Percentiles rank a stretch among this genome's conserved stretches.
Conservation (phyloP, 2,888 invertebrate genomes). For the Eupithecia pulchellata region DNA sequence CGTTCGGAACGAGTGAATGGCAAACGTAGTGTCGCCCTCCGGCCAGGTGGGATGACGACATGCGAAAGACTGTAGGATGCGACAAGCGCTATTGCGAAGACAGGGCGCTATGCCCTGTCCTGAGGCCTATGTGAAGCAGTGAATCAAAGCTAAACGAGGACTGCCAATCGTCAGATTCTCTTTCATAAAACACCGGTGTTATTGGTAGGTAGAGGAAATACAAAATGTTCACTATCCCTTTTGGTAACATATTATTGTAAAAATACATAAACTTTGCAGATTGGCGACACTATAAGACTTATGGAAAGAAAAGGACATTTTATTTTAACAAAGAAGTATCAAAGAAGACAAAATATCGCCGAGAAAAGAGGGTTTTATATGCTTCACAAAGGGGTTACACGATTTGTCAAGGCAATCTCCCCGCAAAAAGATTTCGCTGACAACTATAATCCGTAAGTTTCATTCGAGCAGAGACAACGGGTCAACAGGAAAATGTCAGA, state of each 20-base stretch:
- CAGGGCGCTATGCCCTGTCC: no score
- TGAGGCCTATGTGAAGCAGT: no score
- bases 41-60: no score
- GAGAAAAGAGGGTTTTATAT: conserved; percentile 14
- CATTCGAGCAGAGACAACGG: conserved; percentile 3
- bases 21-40: no score
- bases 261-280: background rate
- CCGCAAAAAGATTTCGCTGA: conserved; percentile 10
- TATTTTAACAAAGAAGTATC: conserved; percentile 2
- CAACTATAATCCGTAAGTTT: conserved; percentile 6
- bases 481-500: conserved; percentile 13
- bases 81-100: no score
- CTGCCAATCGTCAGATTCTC: no score
- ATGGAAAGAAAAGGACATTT: background rate
- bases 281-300: background rate
- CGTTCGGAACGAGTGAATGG: no score
- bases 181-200: no score
- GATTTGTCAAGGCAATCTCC: conserved; percentile 21
- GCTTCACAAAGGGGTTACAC: conserved; percentile 10
- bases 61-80: no score
- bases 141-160: no score
- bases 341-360: background rate
- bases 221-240: background rate
- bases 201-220: no score
- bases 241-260: background rate